Evolutionary conservation across 2,113 vertebrate genomes (phyloP).

Genomic region (Varanus salvator): DNA sequence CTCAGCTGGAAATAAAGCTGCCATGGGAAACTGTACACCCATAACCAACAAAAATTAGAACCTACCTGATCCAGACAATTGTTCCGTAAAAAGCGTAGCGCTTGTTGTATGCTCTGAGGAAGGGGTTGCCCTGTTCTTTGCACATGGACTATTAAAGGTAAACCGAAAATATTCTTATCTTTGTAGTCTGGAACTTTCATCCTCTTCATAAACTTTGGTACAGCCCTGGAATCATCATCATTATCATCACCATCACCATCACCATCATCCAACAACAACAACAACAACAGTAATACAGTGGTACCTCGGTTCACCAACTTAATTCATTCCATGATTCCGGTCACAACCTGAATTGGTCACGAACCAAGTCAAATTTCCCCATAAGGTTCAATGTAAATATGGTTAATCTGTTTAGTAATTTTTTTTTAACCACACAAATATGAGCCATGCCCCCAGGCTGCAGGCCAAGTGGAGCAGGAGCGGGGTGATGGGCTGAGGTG

Average conservation of each 20-base stretch:
- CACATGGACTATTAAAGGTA: slow-evolving; percentile 96
- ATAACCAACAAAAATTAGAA: background rate
- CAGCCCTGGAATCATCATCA: slow-evolving; percentile 85
- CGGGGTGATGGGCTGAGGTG: too few species aligned
- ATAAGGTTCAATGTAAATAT: too few species aligned
- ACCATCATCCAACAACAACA: too few species aligned
- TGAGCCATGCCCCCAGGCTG: too few species aligned
- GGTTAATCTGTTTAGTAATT: too few species aligned
- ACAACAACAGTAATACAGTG: background rate
- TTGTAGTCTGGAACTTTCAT: slow-evolving; percentile 98
- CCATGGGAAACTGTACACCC: background rate
- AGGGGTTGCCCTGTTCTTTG: slow-evolving; percentile 95
- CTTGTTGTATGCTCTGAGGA: slow-evolving; percentile 95
- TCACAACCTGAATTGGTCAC: too few species aligned
- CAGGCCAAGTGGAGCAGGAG: too few species aligned
- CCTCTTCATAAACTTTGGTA: slow-evolving; percentile 99
- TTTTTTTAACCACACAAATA: too few species aligned
- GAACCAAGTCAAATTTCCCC: too few species aligned
- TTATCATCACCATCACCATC: background rate
- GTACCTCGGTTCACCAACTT: too few species aligned
- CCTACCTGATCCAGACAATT: slow-evolving; percentile 95
- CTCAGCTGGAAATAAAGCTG: slow-evolving; percentile 5
- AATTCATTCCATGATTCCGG: too few species aligned
- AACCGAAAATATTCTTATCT: slow-evolving; percentile 95
- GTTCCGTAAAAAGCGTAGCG: slow-evolving; percentile 89